Evolutionary conservation across 2,888 invertebrate genomes (phyloP).

Genomic region (Idaea dimidiata): DNA sequence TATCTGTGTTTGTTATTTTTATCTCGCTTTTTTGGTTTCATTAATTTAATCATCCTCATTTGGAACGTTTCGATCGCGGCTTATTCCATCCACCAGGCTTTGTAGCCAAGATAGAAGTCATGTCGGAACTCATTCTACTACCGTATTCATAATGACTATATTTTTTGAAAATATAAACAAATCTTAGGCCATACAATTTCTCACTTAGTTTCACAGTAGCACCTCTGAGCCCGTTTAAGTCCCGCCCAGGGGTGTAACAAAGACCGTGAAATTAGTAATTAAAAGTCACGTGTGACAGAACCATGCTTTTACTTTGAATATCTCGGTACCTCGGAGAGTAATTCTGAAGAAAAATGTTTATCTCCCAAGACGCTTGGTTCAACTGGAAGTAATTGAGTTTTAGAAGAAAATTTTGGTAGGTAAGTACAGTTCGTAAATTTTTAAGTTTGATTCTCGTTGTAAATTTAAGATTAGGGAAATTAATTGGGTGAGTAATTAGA

Average conservation of each 20-base stretch:
- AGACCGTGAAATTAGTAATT: slow-evolving; percentile 75
- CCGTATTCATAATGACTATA: too few species aligned
- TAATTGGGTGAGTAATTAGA: too few species aligned
- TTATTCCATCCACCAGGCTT: too few species aligned
- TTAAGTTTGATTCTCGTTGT: not conserved
- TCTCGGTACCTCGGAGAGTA: slow-evolving; percentile 35
- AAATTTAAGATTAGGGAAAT: not conserved
- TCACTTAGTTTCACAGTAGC: slow-evolving; percentile 21
- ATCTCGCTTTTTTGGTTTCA: too few species aligned
- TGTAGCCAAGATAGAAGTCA: too few species aligned
- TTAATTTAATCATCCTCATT: too few species aligned
- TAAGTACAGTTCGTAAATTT: not conserved
- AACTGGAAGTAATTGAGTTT: slow-evolving; percentile 3
- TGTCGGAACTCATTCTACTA: too few species aligned
- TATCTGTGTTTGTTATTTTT: too few species aligned
- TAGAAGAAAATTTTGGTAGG: not conserved
- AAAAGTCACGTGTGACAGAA: slow-evolving; percentile 62
- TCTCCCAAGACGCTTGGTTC: slow-evolving; percentile 8
- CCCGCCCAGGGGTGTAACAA: slow-evolving; percentile 57
- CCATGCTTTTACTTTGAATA: slow-evolving; percentile 41
- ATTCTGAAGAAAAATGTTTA: slow-evolving; percentile 24
- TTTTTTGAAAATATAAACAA: too few species aligned
- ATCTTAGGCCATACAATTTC: slow-evolving; percentile 1
- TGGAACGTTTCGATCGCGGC: too few species aligned
- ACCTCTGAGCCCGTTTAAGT: slow-evolving; percentile 44